These are phyloP conservation scores for Phanerotoma sp. DNA, from an alignment of 2,888 invertebrate species.

Conservation along the genomic window DNA sequence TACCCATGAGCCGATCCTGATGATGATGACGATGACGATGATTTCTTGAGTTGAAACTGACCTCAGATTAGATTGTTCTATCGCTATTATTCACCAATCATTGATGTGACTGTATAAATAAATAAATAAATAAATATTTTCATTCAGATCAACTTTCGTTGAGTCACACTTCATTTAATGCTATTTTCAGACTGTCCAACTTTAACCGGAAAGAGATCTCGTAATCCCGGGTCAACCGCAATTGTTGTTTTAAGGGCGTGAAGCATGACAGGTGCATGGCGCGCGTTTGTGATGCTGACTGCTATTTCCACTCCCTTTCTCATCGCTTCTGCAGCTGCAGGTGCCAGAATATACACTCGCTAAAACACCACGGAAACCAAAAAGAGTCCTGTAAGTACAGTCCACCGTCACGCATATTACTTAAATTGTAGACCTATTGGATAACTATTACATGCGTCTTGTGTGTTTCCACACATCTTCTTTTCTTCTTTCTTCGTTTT, in stretches of 20 bases:
- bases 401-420: conserved; percentile 21
- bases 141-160: conserved; percentile 34
- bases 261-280: conserved; percentile 56
- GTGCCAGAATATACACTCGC: conserved; percentile 20
- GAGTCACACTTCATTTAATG: conserved; percentile 36
- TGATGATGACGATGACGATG: no score
- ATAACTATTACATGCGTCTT: not conserved
- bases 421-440: conserved; percentile 2
- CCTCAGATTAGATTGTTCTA: conserved; percentile 14
- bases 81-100: conserved; percentile 14
- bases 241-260: conserved; percentile 56
- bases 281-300: conserved; percentile 30
- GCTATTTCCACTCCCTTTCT: conserved; percentile 13
- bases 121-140: conserved; percentile 51
- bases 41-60: conserved; percentile 11
- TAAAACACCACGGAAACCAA: conserved; percentile 16
- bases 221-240: conserved; percentile 48
- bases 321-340: conserved; percentile 24
- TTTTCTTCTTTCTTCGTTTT: no score
- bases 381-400: conserved; percentile 11
- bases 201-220: conserved; percentile 26
- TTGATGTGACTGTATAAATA: conserved; percentile 27
- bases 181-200: not conserved
- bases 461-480: not conserved
- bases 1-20: not conserved